These are phyloP conservation scores for Actias luna DNA, from an alignment of 2,888 invertebrate species.

Conservation along the genomic window DNA sequence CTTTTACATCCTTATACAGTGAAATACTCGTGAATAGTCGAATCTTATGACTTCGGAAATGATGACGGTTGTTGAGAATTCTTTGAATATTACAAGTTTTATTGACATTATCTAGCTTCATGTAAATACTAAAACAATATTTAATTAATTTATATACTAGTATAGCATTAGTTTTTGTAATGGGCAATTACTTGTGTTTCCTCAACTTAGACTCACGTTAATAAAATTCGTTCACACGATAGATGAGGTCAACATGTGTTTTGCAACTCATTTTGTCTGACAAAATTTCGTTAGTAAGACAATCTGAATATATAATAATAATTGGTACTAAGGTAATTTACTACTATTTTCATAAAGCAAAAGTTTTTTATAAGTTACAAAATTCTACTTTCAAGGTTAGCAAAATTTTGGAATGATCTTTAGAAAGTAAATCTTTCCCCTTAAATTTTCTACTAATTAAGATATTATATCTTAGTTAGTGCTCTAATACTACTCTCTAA, in stretches of 20 bases:
- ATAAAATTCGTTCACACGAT: constrained; percentile 49
- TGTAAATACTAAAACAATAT: constrained; percentile 1
- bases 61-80: background rate
- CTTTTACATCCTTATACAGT: too few relatives aligned
- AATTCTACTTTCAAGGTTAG: background rate
- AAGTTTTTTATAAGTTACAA: background rate
- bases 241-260: constrained; percentile 28
- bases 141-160: constrained; percentile 18
- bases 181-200: constrained; percentile 38
- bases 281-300: background rate
- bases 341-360: too few relatives aligned
- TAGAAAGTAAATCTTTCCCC: background rate
- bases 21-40: background rate
- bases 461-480: too few relatives aligned
- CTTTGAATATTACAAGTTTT: background rate
- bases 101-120: constrained; percentile 2
- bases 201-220: constrained; percentile 38
- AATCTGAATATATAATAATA: too few relatives aligned
- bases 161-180: constrained; percentile 41
- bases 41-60: background rate
- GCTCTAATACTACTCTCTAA: too few relatives aligned
- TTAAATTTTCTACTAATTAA: too few relatives aligned
- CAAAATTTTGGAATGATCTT: background rate
- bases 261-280: constrained; percentile 7
- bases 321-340: too few relatives aligned